Evolutionary conservation across 2,888 invertebrate species (phyloP).

Genomic region (Drosophila flavopinicola): DNA sequence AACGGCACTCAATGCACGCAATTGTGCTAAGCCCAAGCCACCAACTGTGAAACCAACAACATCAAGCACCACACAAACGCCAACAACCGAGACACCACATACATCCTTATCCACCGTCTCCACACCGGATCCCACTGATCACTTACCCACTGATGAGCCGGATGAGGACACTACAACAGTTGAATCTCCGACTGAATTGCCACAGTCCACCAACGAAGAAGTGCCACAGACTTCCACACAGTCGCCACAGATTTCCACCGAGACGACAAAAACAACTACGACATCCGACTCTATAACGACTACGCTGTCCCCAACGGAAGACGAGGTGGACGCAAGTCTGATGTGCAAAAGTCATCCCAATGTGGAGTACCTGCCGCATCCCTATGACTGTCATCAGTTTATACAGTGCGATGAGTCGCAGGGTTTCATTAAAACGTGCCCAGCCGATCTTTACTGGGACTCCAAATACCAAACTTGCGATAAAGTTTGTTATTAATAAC

Average conservation of each 20-base stretch:
- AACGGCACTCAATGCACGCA: slow-evolving; percentile 46
- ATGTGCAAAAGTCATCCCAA: slow-evolving; percentile 49
- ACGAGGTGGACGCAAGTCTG: slow-evolving; percentile 22
- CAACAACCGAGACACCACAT: neutral
- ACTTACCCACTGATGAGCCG: neutral
- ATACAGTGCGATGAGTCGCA: slow-evolving; percentile 60
- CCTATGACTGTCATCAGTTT: slow-evolving; percentile 68
- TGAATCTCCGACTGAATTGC: neutral
- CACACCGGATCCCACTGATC: neutral
- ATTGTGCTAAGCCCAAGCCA: slow-evolving; percentile 30
- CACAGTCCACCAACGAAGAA: neutral
- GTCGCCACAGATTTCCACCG: slow-evolving; percentile 1
- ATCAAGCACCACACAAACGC: neutral
- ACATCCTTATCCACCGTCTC: slow-evolving; percentile 1
- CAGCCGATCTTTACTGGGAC: slow-evolving; percentile 60
- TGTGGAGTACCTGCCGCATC: slow-evolving; percentile 54
- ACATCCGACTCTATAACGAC: neutral
- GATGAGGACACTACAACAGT: slow-evolving; percentile 1
- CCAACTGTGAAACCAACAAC: slow-evolving; percentile 3
- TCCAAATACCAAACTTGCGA: slow-evolving; percentile 47
- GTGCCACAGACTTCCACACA: neutral
- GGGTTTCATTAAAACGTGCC: slow-evolving; percentile 59
- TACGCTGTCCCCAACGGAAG: slow-evolving; percentile 21
- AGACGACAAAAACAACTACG: neutral
- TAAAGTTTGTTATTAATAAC: slow-evolving; percentile 38